phyloP scores from a whole-genome alignment of 2,113 vertebrate species.

The Thunnus thynnus region DNA sequence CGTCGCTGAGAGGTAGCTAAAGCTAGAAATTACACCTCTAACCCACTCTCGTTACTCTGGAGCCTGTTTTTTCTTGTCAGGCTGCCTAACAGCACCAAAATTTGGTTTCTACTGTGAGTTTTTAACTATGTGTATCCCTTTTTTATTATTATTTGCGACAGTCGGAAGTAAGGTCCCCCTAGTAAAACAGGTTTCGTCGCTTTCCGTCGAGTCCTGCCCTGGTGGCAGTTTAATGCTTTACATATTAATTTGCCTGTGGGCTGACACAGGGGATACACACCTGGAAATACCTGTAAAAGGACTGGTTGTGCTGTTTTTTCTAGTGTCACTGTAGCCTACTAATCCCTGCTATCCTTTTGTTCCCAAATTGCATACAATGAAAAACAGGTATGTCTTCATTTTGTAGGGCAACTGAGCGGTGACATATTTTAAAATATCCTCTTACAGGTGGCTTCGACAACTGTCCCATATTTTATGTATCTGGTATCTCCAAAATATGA shows the following conservation, averaged over 20 bases:
- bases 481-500: too few species aligned
- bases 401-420: neutral
- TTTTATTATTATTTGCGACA: neutral
- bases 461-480: too few species aligned
- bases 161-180: conserved; percentile 31
- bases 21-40: conserved; percentile 5
- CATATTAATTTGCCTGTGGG: conserved; percentile 53
- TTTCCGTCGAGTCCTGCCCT: conserved; percentile 22
- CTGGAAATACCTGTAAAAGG: neutral
- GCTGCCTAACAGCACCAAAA: fast-evolving
- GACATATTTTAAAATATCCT: too few species aligned
- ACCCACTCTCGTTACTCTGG: neutral
- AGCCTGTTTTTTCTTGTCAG: neutral
- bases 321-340: neutral
- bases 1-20: conserved; percentile 52
- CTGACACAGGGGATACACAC: neutral
- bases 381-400: conserved; percentile 1
- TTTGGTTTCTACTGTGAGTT: neutral
- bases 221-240: conserved; percentile 32
- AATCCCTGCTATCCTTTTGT: too few species aligned
- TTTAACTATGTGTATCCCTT: neutral
- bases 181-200: conserved; percentile 79
- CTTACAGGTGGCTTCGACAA: too few species aligned
- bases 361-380: neutral
- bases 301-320: neutral